Evolutionary conservation across 2,113 vertebrate species (phyloP).

Genomic region (Choloepus hoffmanni): DNA sequence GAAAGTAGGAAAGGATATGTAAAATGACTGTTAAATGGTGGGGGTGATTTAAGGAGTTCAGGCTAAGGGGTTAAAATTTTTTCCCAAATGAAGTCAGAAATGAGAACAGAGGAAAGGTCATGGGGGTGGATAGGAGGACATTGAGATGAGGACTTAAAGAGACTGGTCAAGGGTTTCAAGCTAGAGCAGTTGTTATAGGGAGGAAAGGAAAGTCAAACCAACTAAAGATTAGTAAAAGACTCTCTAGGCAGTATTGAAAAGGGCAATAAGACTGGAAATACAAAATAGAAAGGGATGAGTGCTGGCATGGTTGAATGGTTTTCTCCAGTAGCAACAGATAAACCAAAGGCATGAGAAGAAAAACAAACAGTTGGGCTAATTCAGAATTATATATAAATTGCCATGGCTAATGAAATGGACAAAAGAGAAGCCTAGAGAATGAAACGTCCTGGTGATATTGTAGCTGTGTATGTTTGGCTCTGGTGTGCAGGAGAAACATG

Average conservation of each 20-base stretch:
- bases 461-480: neutral
- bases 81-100: neutral
- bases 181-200: neutral
- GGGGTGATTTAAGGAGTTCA: neutral
- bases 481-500: neutral
- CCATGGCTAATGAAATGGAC: neutral
- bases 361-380: neutral
- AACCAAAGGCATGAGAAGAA: constrained; percentile 24
- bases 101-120: neutral
- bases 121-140: neutral
- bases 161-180: neutral
- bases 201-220: neutral
- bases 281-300: neutral
- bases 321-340: neutral
- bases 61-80: neutral
- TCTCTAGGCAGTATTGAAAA: neutral
- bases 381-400: neutral
- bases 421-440: neutral
- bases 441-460: neutral
- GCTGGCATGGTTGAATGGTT: neutral
- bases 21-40: neutral
- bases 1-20: neutral
- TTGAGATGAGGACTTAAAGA: neutral
- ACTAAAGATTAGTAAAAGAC: neutral
- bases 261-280: neutral